phyloP scores from a whole-genome alignment of 2,797 vertebrate genomes.

The Myotis vivesi region DNA sequence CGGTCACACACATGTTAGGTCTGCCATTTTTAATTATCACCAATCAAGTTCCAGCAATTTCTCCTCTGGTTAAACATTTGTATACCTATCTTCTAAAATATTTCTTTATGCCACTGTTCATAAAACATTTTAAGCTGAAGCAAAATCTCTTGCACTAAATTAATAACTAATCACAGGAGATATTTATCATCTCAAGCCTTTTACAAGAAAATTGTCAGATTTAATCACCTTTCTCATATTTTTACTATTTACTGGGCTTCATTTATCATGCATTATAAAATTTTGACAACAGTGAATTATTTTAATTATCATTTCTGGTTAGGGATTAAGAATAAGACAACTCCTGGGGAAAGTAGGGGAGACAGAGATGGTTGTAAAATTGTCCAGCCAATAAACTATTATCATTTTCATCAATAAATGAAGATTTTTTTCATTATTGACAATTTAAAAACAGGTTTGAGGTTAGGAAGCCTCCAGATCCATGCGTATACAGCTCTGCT shows the following conservation, averaged over 20 bases:
- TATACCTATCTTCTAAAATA: constrained; percentile 75
- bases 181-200: constrained; percentile 90
- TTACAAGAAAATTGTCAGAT: constrained; percentile 90
- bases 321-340: constrained; percentile 65
- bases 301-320: constrained; percentile 74
- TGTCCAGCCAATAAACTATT: constrained; percentile 26
- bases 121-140: constrained; percentile 88
- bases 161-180: constrained; percentile 89
- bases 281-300: constrained; percentile 82
- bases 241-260: constrained; percentile 84
- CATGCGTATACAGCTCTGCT: not conserved
- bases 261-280: constrained; percentile 86
- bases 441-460: constrained; percentile 10
- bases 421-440: constrained; percentile 23
- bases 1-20: constrained; percentile 68
- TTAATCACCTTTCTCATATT: constrained; percentile 89
- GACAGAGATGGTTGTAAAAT: constrained; percentile 19
- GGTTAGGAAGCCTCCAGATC: not conserved
- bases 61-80: constrained; percentile 79
- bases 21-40: constrained; percentile 84
- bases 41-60: constrained; percentile 79
- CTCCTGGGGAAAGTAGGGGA: not conserved
- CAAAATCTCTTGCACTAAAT: constrained; percentile 87
- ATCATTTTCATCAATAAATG: constrained; percentile 44
- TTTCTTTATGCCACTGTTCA: constrained; percentile 86